Conservation (phyloP, 1,140 invertebrate genomes). For the Drosophila pandora region DNA sequence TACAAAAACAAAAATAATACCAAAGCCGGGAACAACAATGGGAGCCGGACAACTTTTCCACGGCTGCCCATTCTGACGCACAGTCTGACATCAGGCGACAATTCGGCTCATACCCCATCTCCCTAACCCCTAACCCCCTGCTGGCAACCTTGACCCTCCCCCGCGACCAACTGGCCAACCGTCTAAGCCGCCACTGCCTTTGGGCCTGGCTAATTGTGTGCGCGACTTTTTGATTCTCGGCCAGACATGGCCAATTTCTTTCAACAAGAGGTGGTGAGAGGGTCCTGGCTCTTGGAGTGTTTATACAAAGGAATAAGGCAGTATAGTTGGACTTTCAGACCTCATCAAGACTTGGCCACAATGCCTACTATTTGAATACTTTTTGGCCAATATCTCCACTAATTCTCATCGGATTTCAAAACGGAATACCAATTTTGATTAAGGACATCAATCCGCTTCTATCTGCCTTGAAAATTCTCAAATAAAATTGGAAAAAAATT, state of each 20-base stretch:
- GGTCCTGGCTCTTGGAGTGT: too few relatives aligned
- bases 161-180: neutral
- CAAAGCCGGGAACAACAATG: conserved; percentile 26
- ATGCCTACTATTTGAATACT: too few relatives aligned
- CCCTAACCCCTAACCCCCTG: neutral
- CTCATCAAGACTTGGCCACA: too few relatives aligned
- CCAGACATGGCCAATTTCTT: neutral
- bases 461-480: too few relatives aligned
- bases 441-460: too few relatives aligned
- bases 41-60: conserved; percentile 52
- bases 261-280: neutral
- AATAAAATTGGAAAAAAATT: too few relatives aligned
- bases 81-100: conserved; percentile 49
- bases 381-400: too few relatives aligned
- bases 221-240: conserved; percentile 64
- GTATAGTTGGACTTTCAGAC: too few relatives aligned
- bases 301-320: too few relatives aligned
- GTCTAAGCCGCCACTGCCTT: conserved; percentile 10
- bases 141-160: conserved; percentile 2
- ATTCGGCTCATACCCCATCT: conserved; percentile 1
- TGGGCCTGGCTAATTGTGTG: conserved; percentile 66
- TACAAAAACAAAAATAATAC: conserved; percentile 44
- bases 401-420: too few relatives aligned
- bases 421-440: too few relatives aligned
- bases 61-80: conserved; percentile 56